Conservation (phyloP, 2,113 vertebrate species). For the Paradisaea rubra region DNA sequence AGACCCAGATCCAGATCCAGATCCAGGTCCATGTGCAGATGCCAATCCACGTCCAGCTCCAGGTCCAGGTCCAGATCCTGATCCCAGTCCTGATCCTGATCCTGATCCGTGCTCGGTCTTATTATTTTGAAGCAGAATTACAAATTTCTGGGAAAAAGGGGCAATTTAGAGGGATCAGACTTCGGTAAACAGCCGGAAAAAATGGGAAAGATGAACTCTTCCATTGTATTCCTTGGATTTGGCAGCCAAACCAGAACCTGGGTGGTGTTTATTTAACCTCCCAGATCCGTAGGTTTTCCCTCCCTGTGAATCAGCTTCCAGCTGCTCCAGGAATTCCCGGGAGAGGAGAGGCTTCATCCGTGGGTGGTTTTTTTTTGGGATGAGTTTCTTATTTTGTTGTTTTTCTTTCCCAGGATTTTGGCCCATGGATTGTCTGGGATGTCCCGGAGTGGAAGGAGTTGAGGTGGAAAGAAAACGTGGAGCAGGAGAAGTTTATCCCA, state of each 20-base stretch:
- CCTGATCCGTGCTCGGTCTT: fast-evolving
- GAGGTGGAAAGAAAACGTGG: neutral
- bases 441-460: neutral
- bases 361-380: neutral
- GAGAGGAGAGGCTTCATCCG: neutral
- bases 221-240: slow-evolving; percentile 5
- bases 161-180: neutral
- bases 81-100: fast-evolving
- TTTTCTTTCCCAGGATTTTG: neutral
- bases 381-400: neutral
- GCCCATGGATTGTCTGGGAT: neutral
- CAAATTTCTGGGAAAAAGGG: neutral
- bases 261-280: neutral
- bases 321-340: neutral
- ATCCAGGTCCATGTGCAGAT: neutral
- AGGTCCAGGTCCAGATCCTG: fast-evolving
- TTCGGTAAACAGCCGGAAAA: neutral
- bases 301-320: slow-evolving; percentile 8
- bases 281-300: neutral
- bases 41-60: neutral
- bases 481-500: neutral
- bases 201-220: neutral
- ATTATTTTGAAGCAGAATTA: neutral
- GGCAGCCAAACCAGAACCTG: neutral
- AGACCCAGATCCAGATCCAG: fast-evolving